These are phyloP conservation scores for Cynopterus brachyotis DNA, from an alignment of 2,113 vertebrate species.

Conservation along the genomic window DNA sequence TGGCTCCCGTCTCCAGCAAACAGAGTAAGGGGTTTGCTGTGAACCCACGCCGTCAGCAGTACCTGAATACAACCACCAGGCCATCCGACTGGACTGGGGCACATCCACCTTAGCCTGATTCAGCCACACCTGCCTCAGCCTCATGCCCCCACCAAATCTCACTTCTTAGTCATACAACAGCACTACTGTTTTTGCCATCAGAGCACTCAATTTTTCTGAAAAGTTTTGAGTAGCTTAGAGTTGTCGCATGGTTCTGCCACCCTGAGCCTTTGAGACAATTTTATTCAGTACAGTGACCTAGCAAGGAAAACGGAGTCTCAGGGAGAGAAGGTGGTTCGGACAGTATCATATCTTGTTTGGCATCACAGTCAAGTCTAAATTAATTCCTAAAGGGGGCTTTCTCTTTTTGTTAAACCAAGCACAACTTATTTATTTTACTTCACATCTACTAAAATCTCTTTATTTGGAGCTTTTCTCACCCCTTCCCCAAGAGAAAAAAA, in stretches of 20 bases:
- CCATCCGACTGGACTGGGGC: not conserved
- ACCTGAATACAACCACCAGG: not conserved
- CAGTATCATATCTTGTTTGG: not conserved
- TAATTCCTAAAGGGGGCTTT: not conserved
- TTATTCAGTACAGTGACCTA: not conserved
- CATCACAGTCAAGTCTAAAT: not conserved
- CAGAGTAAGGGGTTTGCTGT: not conserved
- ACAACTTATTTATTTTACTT: not conserved
- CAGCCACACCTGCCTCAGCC: not conserved
- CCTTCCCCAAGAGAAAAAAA: not conserved
- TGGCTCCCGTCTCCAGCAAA: constrained; percentile 1
- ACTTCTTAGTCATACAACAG: not conserved
- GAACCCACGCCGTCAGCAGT: not conserved
- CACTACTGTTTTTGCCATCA: not conserved
- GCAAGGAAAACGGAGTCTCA: not conserved
- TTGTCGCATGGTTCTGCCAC: not conserved
- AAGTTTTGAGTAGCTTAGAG: not conserved
- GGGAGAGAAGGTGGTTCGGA: not conserved
- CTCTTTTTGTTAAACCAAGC: not conserved
- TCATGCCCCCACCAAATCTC: not conserved
- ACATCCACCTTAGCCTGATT: not conserved
- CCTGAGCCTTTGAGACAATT: not conserved
- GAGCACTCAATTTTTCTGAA: not conserved
- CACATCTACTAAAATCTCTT: not conserved
- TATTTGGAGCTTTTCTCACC: not conserved